Percentiles rank a stretch among this genome's conserved stretches.
Conservation (phyloP, 2,797 vertebrate species). For the Lagocephalus sceleratus region DNA sequence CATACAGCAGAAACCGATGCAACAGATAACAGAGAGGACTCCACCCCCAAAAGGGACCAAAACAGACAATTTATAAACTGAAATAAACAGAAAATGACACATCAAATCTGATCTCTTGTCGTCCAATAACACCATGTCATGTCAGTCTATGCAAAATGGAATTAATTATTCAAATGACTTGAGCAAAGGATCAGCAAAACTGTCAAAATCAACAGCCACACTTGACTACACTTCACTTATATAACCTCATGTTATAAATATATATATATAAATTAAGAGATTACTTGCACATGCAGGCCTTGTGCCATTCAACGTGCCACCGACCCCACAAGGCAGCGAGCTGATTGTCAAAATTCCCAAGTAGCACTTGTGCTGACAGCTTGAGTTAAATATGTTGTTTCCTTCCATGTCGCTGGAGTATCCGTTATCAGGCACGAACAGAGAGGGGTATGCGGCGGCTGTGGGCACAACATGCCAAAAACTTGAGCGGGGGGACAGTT, state of each 20-base stretch:
- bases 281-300: constrained; percentile 57
- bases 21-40: constrained; percentile 34
- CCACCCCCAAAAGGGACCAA: constrained; percentile 49
- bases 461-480: constrained; percentile 14
- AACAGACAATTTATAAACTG: constrained; percentile 60
- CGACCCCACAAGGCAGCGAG: constrained; percentile 25
- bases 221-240: too few species aligned
- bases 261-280: too few species aligned
- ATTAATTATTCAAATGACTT: not conserved
- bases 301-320: constrained; percentile 50
- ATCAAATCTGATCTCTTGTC: not conserved
- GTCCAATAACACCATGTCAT: not conserved
- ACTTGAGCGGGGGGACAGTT: constrained; percentile 10
- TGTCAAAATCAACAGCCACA: too few species aligned
- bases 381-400: constrained; percentile 46
- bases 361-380: constrained; percentile 50
- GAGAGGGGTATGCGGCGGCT: constrained; percentile 48
- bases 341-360: constrained; percentile 42
- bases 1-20: constrained; percentile 57
- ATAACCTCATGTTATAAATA: too few species aligned
- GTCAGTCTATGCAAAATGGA: too few species aligned
- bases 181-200: too few species aligned
- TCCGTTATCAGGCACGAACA: constrained; percentile 33
- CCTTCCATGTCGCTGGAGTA: constrained; percentile 32
- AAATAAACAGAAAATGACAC: constrained; percentile 5